phyloP scores from a whole-genome alignment of 1,140 invertebrate genomes.

The Heliconius congener region DNA sequence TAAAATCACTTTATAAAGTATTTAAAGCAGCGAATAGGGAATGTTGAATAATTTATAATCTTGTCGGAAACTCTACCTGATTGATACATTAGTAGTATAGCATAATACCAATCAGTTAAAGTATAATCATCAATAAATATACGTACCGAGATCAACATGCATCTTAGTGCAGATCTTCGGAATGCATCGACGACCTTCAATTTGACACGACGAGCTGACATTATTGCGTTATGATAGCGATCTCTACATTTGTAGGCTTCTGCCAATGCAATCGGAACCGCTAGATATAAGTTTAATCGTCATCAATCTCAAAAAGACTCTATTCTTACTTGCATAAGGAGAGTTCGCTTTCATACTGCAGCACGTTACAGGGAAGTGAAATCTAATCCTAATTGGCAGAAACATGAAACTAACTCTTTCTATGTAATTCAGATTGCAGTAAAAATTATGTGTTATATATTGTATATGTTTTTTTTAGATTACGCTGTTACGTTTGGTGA shows the following conservation, averaged over 20 bases:
- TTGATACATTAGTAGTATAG: background rate
- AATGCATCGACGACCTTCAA: slow-evolving; percentile 60
- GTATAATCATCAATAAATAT: slow-evolving; percentile 27
- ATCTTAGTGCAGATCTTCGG: slow-evolving; percentile 51
- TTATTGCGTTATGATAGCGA: slow-evolving; percentile 52
- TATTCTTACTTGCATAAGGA: slow-evolving; percentile 39
- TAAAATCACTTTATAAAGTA: background rate
- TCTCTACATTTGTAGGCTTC: slow-evolving; percentile 59
- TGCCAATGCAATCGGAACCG: slow-evolving; percentile 67
- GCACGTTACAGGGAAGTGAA: slow-evolving; percentile 59
- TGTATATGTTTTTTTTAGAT: background rate
- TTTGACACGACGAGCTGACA: slow-evolving; percentile 52
- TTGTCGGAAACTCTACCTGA: background rate
- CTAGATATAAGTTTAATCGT: slow-evolving; percentile 43
- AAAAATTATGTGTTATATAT: background rate
- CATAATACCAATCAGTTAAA: slow-evolving; percentile 25
- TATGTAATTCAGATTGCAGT: slow-evolving; percentile 35
- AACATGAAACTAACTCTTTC: slow-evolving; percentile 46
- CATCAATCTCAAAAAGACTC: slow-evolving; percentile 44
- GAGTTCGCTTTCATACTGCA: slow-evolving; percentile 39
- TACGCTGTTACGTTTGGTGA: background rate
- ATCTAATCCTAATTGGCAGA: slow-evolving; percentile 54
- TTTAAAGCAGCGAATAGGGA: background rate
- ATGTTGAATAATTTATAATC: background rate
- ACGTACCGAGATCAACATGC: slow-evolving; percentile 22